Evolutionary conservation across 2,888 invertebrate genomes (phyloP).

Genomic region (Agonopterix alstromeriana): DNA sequence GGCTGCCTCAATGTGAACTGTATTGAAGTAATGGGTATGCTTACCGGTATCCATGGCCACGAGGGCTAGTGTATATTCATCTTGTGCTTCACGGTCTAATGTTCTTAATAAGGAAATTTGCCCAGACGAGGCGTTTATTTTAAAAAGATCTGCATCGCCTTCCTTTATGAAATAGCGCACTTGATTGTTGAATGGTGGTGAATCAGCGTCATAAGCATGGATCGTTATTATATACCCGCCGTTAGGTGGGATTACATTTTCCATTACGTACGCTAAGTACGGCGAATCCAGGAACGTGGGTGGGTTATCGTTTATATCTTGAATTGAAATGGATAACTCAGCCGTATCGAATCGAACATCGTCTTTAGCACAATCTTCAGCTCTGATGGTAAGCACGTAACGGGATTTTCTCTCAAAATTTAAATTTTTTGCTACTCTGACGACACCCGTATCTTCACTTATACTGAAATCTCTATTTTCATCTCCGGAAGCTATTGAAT

Average conservation of each 20-base stretch:
- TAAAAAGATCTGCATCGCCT: slow-evolving; percentile 93
- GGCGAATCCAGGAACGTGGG: slow-evolving; percentile 97
- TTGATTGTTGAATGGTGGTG: slow-evolving; percentile 91
- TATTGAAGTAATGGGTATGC: slow-evolving; percentile 18
- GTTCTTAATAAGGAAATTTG: slow-evolving; percentile 90
- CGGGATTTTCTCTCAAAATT: slow-evolving; percentile 94
- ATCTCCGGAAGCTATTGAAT: slow-evolving; percentile 92
- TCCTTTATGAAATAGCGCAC: slow-evolving; percentile 96
- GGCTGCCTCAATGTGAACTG: too few relatives aligned
- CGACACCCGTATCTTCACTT: slow-evolving; percentile 93
- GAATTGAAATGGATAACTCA: slow-evolving; percentile 88
- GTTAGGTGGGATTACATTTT: slow-evolving; percentile 90
- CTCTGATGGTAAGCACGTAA: slow-evolving; percentile 89
- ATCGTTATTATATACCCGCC: slow-evolving; percentile 89
- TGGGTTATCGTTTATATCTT: slow-evolving; percentile 95
- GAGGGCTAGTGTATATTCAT: slow-evolving; percentile 89
- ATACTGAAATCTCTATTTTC: slow-evolving; percentile 94
- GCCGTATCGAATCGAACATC: slow-evolving; percentile 85
- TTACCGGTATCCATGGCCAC: slow-evolving; percentile 97
- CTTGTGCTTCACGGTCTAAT: slow-evolving; percentile 89
- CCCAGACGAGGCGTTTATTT: slow-evolving; percentile 94
- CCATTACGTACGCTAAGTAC: slow-evolving; percentile 94
- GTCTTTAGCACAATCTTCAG: slow-evolving; percentile 91
- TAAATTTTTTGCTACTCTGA: slow-evolving; percentile 93
- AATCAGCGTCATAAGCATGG: slow-evolving; percentile 93